A percentile compares a stretch with the other conserved stretches of the same genome.
Conservation (phyloP, 2,113 vertebrate species). For the Heterotilapia buettikoferi region DNA sequence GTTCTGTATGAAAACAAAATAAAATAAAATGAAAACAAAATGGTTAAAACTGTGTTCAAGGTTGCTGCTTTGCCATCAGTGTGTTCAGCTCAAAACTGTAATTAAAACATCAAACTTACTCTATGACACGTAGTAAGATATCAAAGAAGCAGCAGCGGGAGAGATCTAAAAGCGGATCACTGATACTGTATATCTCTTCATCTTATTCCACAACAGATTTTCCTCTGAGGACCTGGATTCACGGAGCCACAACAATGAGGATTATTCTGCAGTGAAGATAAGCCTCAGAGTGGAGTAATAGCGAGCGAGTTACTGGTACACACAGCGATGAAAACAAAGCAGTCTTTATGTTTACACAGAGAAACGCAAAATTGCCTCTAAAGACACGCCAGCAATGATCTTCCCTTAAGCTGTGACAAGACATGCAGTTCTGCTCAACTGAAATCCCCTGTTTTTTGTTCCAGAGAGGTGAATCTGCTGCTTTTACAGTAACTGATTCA, state of each 20-base stretch:
- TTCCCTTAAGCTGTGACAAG: neutral
- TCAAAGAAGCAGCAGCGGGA: neutral
- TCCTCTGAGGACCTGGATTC: neutral
- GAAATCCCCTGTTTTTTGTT: neutral
- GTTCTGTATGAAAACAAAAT: neutral
- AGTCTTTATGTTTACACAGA: constrained; percentile 18
- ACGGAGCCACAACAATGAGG: neutral
- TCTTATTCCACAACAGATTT: constrained; percentile 1
- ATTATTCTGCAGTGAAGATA: constrained; percentile 3
- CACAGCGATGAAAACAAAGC: neutral
- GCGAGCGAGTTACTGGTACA: neutral
- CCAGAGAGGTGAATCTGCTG: neutral
- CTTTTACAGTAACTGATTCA: neutral
- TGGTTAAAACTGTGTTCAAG: neutral
- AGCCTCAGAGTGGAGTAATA: neutral
- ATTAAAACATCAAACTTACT: neutral
- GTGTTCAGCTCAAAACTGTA: neutral
- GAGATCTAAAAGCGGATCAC: neutral
- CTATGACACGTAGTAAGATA: neutral
- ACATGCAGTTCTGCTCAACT: neutral
- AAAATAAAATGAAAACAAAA: neutral
- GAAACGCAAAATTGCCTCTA: neutral
- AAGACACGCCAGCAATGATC: constrained; percentile 8
- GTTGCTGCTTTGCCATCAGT: neutral
- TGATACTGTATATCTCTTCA: neutral